Evolutionary conservation across 2,797 vertebrate species (phyloP), one percentile per base, ranked within the genome.

Genomic region (Phataginus tetradactyla): DNA sequence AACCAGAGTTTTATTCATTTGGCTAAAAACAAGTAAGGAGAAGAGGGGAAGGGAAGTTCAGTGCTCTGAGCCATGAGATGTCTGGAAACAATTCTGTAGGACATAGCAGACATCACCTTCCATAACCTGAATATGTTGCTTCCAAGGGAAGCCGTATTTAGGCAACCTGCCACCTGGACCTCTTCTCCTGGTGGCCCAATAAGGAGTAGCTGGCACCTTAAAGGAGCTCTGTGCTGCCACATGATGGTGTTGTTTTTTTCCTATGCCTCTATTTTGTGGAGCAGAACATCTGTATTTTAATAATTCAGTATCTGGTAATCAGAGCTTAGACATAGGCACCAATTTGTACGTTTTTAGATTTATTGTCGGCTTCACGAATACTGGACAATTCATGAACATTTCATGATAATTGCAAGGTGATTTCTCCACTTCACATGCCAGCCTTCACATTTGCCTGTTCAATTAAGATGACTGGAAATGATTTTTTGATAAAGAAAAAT

Each of bases 401-500:
- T 23, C 55, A 79, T 14, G 5, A 10, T 78, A 77, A 69, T 11
- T 79, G 51, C 57, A 45, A 32, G 1, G 25, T 72, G 57, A 79
- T 59, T 57, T 53, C 72, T 7, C 49, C 27, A 27, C 13, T 55
- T 80, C 37, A 5, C 69, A 42, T 25, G 5, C n/a, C 9, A 7
- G 25, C 29, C 7, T 86, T 64, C 69, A 42, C 42, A 18, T 80
- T 71, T 92, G 23, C 55, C 88, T 29, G 14, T 74, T 85, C 74
- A 74, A 61, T 96, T 75, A 95, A 77, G 78, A 81, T 32, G 45
- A 79, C 86, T n/a, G 37, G 6, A 75, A 96, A 95, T 69, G 32
- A 89, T 29, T 90, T 97, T 88, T 78, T 55, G 7, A 61, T 93
- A 32, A 74, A 66, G 90, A 66, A 86, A 97, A 94, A 20, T 63